A percentile compares a stretch with the other conserved stretches of the same genome.
phyloP scores from a whole-genome alignment of 1,140 invertebrate genomes.

The Camponotus vicinus region DNA sequence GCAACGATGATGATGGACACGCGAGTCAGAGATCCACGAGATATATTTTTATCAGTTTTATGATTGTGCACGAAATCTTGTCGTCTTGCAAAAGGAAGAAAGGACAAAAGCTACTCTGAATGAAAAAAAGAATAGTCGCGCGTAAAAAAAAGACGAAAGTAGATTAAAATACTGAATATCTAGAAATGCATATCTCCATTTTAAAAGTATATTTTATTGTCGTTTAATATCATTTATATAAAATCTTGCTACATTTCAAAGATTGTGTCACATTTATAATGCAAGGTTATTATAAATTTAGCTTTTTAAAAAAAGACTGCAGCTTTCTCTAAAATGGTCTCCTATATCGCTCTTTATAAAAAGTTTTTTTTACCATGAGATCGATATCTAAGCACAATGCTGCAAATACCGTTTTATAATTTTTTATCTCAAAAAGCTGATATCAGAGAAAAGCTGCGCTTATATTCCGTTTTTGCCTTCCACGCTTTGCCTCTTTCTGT shows the following conservation, averaged over 20 bases:
- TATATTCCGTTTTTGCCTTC: not conserved
- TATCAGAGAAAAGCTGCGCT: not conserved
- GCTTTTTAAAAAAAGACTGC: not conserved
- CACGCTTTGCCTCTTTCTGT: not conserved
- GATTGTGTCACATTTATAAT: too few relatives aligned
- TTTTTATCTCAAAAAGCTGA: not conserved
- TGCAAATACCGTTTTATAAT: not conserved
- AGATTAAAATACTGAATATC: conserved; percentile 9
- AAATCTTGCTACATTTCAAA: not conserved
- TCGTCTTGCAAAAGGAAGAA: conserved; percentile 24
- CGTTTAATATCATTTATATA: not conserved
- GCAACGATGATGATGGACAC: conserved; percentile 56
- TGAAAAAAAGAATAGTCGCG: conserved; percentile 23
- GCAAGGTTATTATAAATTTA: too few relatives aligned
- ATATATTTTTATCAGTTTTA: conserved; percentile 66
- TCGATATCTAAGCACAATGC: not conserved
- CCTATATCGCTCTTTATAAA: too few relatives aligned
- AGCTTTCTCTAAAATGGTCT: not conserved
- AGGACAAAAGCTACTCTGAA: not conserved
- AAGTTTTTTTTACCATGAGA: too few relatives aligned
- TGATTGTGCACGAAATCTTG: conserved; percentile 58
- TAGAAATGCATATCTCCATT: not conserved
- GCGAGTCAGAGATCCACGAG: conserved; percentile 64
- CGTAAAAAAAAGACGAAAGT: not conserved
- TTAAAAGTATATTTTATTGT: not conserved